Conservation (phyloP, 2,888 invertebrate genomes). For the Tinea semifulvella region DNA sequence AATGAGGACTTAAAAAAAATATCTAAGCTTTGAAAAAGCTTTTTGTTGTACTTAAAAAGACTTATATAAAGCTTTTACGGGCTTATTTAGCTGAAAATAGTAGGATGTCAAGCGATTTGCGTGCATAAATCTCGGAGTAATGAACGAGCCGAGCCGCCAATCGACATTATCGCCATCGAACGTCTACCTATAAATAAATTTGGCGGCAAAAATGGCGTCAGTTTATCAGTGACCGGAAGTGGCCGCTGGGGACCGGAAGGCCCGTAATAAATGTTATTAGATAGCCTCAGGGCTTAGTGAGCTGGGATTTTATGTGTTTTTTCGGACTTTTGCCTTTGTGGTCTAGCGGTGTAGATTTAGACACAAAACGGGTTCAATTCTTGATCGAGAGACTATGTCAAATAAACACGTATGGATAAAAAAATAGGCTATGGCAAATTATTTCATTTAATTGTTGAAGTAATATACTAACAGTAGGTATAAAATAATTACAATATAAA, state of each 20-base stretch:
- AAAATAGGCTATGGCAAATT: no score
- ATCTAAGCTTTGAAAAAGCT: no score
- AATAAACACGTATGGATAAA: no score
- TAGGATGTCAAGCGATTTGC: not conserved
- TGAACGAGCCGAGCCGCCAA: constrained; percentile 44
- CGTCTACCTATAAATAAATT: constrained; percentile 64
- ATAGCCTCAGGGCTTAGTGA: constrained; percentile 64
- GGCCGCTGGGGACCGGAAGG: constrained; percentile 60
- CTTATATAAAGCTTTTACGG: constrained; percentile 12
- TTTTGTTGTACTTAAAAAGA: constrained; percentile 15
- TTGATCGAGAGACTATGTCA: no score
- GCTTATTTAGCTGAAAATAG: constrained; percentile 18
- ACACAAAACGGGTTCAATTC: no score
- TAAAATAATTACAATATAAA: no score
- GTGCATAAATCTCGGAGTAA: constrained; percentile 26
- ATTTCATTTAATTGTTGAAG: no score
- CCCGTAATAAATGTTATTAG: constrained; percentile 66
- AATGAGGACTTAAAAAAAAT: no score
- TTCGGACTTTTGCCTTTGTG: no score
- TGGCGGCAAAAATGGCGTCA: constrained; percentile 64
- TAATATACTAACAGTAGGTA: no score
- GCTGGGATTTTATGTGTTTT: constrained; percentile 45
- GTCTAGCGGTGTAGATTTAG: no score
- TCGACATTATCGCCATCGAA: constrained; percentile 48
- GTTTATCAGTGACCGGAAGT: constrained; percentile 64